Base-by-base conservation (phyloP, 2,113 vertebrate species). In the Phaethornis superciliosus region DNA sequence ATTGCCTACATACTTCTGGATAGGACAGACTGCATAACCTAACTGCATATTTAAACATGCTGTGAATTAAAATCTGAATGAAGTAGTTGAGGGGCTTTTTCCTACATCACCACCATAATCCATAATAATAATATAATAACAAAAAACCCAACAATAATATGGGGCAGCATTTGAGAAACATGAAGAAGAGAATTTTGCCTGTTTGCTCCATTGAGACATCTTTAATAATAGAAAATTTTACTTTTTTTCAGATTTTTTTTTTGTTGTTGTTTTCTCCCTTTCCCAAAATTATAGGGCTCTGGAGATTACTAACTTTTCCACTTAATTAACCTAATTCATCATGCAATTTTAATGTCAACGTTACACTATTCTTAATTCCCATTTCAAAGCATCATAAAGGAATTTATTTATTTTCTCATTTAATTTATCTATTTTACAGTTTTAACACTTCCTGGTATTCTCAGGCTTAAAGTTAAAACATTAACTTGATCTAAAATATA, bases 271-370 rank as follows among this genome's bases (percentile, higher is more conserved):
- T 27, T 0, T 84, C 9, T 91, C 56, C 49, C 54, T 71, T 88
- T 93, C 75, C 58, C 52, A 94, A 93, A 89, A 89, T 46, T 92
- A 33, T 18, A n/a, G 19, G 59, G 14, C 93, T 72, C 88, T 88
- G 33, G 84, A 93, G 93, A 85, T 77, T 77, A 88, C 68, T 88
- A 95, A 85, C 79, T 95, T 91, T 94, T 95, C 94, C 89, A 91
- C 81, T 94, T 95, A 96, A 96, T 96, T 96, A 96, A 96, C 95
- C 93, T 89, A 95, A 94, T 95, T 95, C 89, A 92, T 87, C 70
- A 80, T 89, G 75, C 91, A 92, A 95, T 92, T 94, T 95, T 89
- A 85, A 85, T 94, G 87, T 94, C 89, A 94, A 85, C 52, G 15
- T 87, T 94, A 77, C 51, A 70, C 55, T 89, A 84, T 93, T 89